Conservation (phyloP, 2,888 invertebrate species). For the Orchestes rusci region DNA sequence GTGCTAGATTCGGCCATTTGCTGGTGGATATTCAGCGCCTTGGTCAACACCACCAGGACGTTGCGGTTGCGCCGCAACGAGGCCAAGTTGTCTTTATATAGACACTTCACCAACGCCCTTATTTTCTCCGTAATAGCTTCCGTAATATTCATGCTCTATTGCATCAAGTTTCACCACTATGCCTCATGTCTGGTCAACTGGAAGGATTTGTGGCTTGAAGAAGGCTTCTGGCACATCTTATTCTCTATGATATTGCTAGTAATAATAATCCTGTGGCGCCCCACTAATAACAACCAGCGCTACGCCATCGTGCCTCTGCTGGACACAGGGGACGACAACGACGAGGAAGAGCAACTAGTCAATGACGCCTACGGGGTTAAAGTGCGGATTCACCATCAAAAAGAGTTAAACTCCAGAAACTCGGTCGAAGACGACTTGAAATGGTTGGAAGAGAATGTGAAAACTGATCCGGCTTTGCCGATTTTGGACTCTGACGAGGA, state of each 20-base stretch:
- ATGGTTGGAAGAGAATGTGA: constrained; percentile 93
- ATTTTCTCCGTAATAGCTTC: constrained; percentile 88
- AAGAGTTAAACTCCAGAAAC: constrained; percentile 42
- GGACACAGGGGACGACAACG: constrained; percentile 65
- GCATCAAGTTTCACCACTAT: constrained; percentile 72
- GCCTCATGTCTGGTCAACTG: constrained; percentile 75
- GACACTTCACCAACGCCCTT: constrained; percentile 90
- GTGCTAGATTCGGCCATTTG: constrained; percentile 81
- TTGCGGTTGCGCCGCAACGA: constrained; percentile 81
- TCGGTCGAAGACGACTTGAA: constrained; percentile 70
- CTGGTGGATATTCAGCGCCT: constrained; percentile 88
- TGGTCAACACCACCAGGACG: constrained; percentile 85
- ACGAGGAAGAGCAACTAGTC: constrained; percentile 76
- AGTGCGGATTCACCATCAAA: constrained; percentile 50
- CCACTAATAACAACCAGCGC: constrained; percentile 91
- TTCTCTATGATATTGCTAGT: constrained; percentile 82
- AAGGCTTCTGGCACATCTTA: constrained; percentile 91
- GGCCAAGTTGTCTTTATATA: constrained; percentile 81
- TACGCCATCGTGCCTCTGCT: constrained; percentile 90
- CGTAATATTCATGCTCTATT: constrained; percentile 89
- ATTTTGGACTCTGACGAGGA: constrained; percentile 75
- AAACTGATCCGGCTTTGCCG: constrained; percentile 62
- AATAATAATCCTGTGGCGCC: constrained; percentile 93
- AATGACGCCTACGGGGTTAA: constrained; percentile 82
- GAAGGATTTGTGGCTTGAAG: constrained; percentile 90